Base-by-base conservation (phyloP, 2,113 vertebrate species). In the Eidolon helvum region DNA sequence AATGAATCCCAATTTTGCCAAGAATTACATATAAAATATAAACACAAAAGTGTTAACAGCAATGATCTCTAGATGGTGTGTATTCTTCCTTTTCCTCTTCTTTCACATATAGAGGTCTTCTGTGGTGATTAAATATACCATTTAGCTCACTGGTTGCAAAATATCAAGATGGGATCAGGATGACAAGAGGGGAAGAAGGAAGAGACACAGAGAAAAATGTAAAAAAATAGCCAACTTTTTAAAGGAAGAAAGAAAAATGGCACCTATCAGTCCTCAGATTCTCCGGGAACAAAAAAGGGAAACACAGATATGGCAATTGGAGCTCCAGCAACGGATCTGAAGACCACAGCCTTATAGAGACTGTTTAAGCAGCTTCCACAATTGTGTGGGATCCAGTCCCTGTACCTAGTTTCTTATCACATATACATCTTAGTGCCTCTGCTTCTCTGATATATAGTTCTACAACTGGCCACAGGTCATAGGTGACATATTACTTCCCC, bases 1-100 rank as follows among this genome's bases (percentile, higher is more conserved):
- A 69, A 93, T 35, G 22, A 78, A 90, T 45, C 30, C 5, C 50
- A 45, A 30, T 78, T 78, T 57, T 66, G 66, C 69, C 74, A 74
- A 69, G 16, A 93, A 89, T 61, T 90, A 59, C 21, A 80, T 80
- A 12, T 68, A 93, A 80, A 68, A 26, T 68, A 28, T 43, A 71
- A 92, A 50, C 38, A 71, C 18, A 66, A 30, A 78, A 66, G 40
- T 59, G 22, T 65, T 68, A 61, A 33, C n/a, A 68, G 28, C 10
- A 45, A n/a, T n/a, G 65, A 30, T 22, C 30, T 57, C 53, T 57
- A 66, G 18, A 26, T 61, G 53, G 11, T 59, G 18, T 28, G 16
- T 68, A 30, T 28, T 63, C 61, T 30, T 30, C 61, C 26, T 63
- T 11, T 12, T 63, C 28, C 28, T 26, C 28, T 30, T 28, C 61